Base-by-base conservation (phyloP, 2,113 vertebrate species). In the Muscicapa adusta region DNA sequence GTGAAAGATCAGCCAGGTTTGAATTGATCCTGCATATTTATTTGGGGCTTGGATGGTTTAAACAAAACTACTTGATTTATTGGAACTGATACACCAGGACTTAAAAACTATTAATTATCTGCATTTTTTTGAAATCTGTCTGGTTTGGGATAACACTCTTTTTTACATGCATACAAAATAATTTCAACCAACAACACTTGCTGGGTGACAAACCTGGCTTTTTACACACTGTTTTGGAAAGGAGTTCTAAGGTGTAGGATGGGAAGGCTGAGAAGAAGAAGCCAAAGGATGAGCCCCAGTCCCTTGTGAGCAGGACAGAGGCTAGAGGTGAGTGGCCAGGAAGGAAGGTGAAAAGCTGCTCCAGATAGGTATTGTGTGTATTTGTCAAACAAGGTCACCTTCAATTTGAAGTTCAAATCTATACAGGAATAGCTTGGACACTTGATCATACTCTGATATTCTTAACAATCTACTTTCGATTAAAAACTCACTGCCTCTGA, bases 401-500 rank as follows among this genome's bases (percentile, higher is more conserved):
- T 89, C 77, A 68, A 5, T 92, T 53, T 89, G 61, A 65, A 60
- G 93, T 86, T 93, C 77, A 70, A 67, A 82, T 57, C 85, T 65
- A 57, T 90, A 77, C 87, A 91, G 73, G 36, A 84, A n/a, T 18
- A 79, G 54, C 43, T 74, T 1, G 5, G 54, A 68, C 48, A 16
- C 31, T 94, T 92, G 75, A 84, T 96, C 91, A 71, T 43, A 18
- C 63, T 89, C 50, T 82, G 62, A 77, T 83, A 54, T 33, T 84
- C 84, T 72, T 85, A 91, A 90, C 89, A 80, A 77, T 50, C 43
- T 33, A 66, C 45, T 85, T 94, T 94, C 0, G 24, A 94, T 93
- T 93, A 78, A 79, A 89, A 93, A 28, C 56, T 89, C 31, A 3
- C 45, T 79, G 91, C 68, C 79, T 82, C 33, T 94, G 82, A 95